Evolutionary conservation across 2,113 vertebrate species (phyloP).

Genomic region (Notarius quadriscutis): DNA sequence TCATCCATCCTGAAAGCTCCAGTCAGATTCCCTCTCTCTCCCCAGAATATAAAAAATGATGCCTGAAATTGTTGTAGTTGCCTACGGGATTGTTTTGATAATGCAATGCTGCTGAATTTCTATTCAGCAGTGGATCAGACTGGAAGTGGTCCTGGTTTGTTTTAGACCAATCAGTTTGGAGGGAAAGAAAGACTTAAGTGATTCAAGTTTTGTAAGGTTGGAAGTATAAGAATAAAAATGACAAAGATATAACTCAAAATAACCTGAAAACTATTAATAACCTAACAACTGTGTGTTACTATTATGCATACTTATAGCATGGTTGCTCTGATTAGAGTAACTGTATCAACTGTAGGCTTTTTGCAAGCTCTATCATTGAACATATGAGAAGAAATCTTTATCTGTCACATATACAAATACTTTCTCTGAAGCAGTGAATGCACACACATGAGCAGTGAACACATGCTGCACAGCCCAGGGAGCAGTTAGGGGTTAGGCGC

Average conservation of each 20-base stretch:
- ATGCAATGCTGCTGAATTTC: slow-evolving; percentile 59
- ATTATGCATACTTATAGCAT: not conserved
- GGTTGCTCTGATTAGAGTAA: not conserved
- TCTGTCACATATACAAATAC: too few relatives aligned
- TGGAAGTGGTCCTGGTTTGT: slow-evolving; percentile 41
- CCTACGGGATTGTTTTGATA: slow-evolving; percentile 69
- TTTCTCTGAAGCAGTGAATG: too few relatives aligned
- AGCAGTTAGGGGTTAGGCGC: too few relatives aligned
- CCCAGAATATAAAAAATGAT: slow-evolving; percentile 67
- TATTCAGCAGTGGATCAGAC: slow-evolving; percentile 60
- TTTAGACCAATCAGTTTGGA: slow-evolving; percentile 40
- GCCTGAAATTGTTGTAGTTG: slow-evolving; percentile 66
- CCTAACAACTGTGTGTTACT: not conserved
- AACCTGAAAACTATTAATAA: not conserved
- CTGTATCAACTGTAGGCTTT: not conserved
- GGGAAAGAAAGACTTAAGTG: not conserved
- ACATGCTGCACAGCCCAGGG: too few relatives aligned
- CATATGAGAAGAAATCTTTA: not conserved
- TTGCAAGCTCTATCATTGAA: not conserved
- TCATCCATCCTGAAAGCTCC: slow-evolving; percentile 40
- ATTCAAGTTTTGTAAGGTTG: not conserved
- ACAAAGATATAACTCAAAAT: not conserved
- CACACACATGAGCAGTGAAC: too few relatives aligned
- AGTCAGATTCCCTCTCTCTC: slow-evolving; percentile 43
- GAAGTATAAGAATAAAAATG: not conserved